phyloP scores from a whole-genome alignment of 1,140 invertebrate genomes.

The Lepidurus packardi region DNA sequence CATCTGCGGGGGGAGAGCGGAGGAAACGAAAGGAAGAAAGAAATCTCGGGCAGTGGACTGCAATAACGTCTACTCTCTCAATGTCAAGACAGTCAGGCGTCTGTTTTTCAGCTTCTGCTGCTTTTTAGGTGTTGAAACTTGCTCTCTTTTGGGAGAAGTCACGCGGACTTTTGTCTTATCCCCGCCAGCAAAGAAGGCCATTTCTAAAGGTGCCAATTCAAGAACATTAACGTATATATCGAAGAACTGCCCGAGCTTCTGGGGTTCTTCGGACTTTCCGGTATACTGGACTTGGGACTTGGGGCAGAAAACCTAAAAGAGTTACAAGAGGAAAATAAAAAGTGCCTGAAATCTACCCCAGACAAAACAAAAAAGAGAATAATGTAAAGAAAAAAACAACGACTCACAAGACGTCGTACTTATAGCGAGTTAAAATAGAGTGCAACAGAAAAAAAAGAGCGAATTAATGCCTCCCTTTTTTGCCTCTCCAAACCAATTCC shows the following conservation, averaged over 20 bases:
- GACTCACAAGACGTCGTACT: neutral
- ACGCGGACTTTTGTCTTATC: neutral
- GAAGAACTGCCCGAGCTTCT: neutral
- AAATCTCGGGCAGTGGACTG: neutral
- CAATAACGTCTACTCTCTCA: conserved; percentile 16
- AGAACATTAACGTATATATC: neutral
- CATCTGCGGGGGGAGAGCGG: neutral
- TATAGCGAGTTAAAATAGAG: conserved; percentile 23
- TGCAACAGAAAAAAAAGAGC: neutral
- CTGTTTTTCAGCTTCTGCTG: conserved; percentile 4
- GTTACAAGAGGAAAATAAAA: conserved; percentile 6
- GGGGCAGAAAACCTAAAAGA: neutral
- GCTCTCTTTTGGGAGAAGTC: neutral
- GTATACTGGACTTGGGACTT: neutral
- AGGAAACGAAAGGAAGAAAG: neutral
- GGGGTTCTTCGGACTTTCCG: neutral
- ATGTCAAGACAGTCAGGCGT: conserved; percentile 12
- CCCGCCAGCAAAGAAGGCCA: too few relatives aligned
- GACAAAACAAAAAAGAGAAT: neutral
- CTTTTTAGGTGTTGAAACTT: conserved; percentile 1
- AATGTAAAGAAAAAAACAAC: neutral
- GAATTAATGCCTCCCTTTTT: neutral
- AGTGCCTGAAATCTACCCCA: neutral
- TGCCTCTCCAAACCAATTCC: neutral
- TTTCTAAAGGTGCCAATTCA: neutral